These are phyloP conservation scores for Diogma glabrata DNA, from an alignment of 2,888 invertebrate species.

Conservation along the genomic window DNA sequence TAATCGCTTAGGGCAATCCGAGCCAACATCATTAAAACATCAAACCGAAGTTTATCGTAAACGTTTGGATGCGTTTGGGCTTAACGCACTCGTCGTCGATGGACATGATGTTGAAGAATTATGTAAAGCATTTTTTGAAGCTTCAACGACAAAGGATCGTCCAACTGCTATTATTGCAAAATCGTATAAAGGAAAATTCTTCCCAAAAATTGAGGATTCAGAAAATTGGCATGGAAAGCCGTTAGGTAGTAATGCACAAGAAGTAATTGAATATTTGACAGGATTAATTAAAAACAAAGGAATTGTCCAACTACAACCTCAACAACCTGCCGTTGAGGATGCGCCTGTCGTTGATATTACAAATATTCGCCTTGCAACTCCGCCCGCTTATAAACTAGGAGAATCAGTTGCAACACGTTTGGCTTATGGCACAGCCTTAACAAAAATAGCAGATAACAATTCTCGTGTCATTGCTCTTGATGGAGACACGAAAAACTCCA, in stretches of 20 bases:
- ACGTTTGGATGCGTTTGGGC: slow-evolving; percentile 81
- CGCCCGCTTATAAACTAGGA: slow-evolving; percentile 71
- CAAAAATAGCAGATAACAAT: slow-evolving; percentile 68
- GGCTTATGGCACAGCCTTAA: slow-evolving; percentile 90
- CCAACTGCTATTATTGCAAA: slow-evolving; percentile 93
- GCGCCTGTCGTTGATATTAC: slow-evolving; percentile 64
- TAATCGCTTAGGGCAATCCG: slow-evolving; percentile 95
- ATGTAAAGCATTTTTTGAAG: slow-evolving; percentile 77
- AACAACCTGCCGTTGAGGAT: slow-evolving; percentile 50
- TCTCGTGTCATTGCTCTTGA: slow-evolving; percentile 85
- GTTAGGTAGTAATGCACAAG: slow-evolving; percentile 68
- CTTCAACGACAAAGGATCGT: slow-evolving; percentile 56
- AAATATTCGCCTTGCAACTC: slow-evolving; percentile 58
- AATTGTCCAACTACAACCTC: slow-evolving; percentile 47
- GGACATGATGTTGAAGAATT: slow-evolving; percentile 92
- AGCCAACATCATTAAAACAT: slow-evolving; percentile 88
- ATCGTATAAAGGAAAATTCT: slow-evolving; percentile 88
- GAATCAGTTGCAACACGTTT: slow-evolving; percentile 76
- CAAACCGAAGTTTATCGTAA: slow-evolving; percentile 72
- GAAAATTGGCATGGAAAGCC: slow-evolving; percentile 99
- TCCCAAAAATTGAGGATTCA: slow-evolving; percentile 80
- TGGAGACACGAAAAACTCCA: slow-evolving; percentile 98
- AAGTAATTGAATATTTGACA: slow-evolving; percentile 53
- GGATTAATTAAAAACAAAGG: slow-evolving; percentile 55
- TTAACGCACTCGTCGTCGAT: slow-evolving; percentile 84